Conservation (phyloP, 2,888 invertebrate genomes). For the Zeuzera pyrina region DNA sequence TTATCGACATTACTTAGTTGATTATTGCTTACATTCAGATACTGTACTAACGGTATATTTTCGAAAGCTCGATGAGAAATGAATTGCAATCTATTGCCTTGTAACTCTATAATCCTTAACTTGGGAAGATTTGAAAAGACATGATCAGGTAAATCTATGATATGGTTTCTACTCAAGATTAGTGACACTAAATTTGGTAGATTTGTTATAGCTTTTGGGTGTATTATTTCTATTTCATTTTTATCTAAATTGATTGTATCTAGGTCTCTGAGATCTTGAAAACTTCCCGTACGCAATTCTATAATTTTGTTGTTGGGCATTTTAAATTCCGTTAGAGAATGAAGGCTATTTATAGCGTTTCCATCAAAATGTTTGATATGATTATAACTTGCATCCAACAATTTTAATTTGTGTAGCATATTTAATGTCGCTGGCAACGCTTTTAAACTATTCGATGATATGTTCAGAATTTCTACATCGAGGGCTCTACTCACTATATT, state of each 20-base stretch:
- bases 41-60: slow-evolving; percentile 82
- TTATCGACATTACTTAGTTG: slow-evolving; percentile 82
- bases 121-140: slow-evolving; percentile 84
- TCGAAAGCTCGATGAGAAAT: slow-evolving; percentile 84
- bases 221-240: slow-evolving; percentile 83
- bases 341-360: slow-evolving; percentile 79
- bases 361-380: slow-evolving; percentile 79
- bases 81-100: slow-evolving; percentile 83
- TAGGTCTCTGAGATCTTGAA: slow-evolving; percentile 79
- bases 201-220: slow-evolving; percentile 79
- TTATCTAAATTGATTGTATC: slow-evolving; percentile 85
- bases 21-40: slow-evolving; percentile 88
- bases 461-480: slow-evolving; percentile 81
- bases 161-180: slow-evolving; percentile 79
- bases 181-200: slow-evolving; percentile 80
- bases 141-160: slow-evolving; percentile 82
- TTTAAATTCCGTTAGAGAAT: slow-evolving; percentile 79
- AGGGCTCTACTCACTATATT: slow-evolving; percentile 75
- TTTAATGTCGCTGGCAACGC: slow-evolving; percentile 81
- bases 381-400: slow-evolving; percentile 86
- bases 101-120: slow-evolving; percentile 82
- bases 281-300: slow-evolving; percentile 79
- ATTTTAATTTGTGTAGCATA: slow-evolving; percentile 77
- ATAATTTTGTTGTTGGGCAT: slow-evolving; percentile 83
- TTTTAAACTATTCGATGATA: slow-evolving; percentile 83